A percentile compares a stretch with the other conserved stretches of the same genome.
These are phyloP conservation scores for Caenorhabditis inopinata DNA, from an alignment of 1,140 invertebrate genomes.

Conservation along the genomic window DNA sequence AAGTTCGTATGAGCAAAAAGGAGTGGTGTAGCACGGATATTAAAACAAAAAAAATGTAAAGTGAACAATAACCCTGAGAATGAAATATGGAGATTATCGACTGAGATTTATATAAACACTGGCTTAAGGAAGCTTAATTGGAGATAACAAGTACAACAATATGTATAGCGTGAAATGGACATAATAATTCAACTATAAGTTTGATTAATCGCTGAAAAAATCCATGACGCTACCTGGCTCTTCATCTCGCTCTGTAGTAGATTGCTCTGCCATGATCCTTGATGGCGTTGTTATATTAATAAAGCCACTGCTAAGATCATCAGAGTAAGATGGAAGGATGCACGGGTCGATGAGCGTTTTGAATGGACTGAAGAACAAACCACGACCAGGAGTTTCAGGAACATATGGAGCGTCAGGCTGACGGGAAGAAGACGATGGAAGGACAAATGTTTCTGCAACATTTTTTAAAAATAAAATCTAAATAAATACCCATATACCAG, in stretches of 20 bases:
- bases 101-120: neutral
- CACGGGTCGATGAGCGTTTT: neutral
- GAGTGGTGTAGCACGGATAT: neutral
- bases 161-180: neutral
- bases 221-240: neutral
- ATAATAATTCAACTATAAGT: neutral
- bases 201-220: neutral
- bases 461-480: too few species aligned
- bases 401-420: neutral
- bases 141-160: too few species aligned
- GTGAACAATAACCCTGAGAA: neutral
- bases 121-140: too few species aligned
- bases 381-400: conserved; percentile 4
- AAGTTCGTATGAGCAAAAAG: too few species aligned
- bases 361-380: conserved; percentile 1
- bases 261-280: neutral
- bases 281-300: neutral
- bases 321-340: neutral
- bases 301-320: neutral
- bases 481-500: too few species aligned
- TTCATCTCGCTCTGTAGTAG: neutral
- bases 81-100: neutral
- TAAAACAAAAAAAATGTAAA: neutral
- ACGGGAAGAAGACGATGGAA: neutral
- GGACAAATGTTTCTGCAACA: neutral